Evolutionary conservation across 2,797 vertebrate genomes (phyloP), one percentile per base, ranked within the genome.

Genomic region (Fistularia commersonii): DNA sequence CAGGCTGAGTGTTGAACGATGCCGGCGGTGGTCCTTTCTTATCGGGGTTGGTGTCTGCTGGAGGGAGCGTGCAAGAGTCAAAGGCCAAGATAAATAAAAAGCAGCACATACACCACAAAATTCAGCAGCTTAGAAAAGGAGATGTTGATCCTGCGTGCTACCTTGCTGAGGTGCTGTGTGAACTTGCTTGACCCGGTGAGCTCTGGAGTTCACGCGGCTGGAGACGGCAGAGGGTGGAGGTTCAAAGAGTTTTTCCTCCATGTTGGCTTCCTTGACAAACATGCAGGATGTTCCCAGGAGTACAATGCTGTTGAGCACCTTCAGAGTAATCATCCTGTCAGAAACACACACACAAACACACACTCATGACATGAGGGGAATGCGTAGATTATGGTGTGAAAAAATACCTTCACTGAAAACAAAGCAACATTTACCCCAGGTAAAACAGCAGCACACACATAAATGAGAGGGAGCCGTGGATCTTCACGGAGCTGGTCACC

Each of bases 241-340:
- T 74, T 92, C 88, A 10, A 93, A 95, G 57, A 99, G 84, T 78
- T 99, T 99, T 52, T 99, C 94, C 60, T 99, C 97, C 95, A 99
- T 99, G 54, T 97, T 94, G 72, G 97, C 97, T 45, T 94, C 91
- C 79, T 96, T 98, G 42, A 99, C 94, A 9, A 98, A 99, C 32
- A 90, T 82, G 69, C 96, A 99, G 0, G 97, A 99, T 10, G 95
- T 97, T 13, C 97, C 97, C 77, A 99, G 76, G 32, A 99, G 84
- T 61, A 99, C 90, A 1, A 99, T 97, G 64, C 96, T 99, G 74
- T 98, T 99, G 58, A 99, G 91, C 43, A 99, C 92, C 89, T 99
- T 99, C 40, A 99, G 83, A 6, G 95, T 93, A 76, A 99, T 95
- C 88, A 98, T 89, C 66, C 97, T 99, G 79, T 35, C 23, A 23